phyloP scores from a whole-genome alignment of 1,140 invertebrate species.

The Diabrotica virgifera region DNA sequence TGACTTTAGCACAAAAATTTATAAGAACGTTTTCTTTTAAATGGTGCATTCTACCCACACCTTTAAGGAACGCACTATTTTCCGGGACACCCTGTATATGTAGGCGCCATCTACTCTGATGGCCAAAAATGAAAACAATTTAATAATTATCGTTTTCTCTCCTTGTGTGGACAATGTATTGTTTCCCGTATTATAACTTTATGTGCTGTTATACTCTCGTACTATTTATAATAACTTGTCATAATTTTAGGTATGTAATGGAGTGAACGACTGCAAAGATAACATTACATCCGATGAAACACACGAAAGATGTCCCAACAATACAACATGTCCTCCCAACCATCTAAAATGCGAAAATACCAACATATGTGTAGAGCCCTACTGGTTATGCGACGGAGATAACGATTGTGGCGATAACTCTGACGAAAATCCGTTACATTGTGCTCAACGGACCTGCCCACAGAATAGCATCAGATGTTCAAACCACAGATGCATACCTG shows the following conservation, averaged over 20 bases:
- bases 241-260: conserved; percentile 74
- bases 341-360: conserved; percentile 90
- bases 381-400: conserved; percentile 90
- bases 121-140: no score
- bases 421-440: conserved; percentile 89
- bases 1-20: no score
- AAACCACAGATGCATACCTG: conserved; percentile 83
- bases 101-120: no score
- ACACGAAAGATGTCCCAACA: conserved; percentile 78
- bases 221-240: not conserved
- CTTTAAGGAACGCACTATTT: no score
- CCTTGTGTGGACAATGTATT: no score
- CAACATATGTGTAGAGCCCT: conserved; percentile 92
- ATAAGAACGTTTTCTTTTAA: no score
- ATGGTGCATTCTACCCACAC: no score
- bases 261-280: conserved; percentile 92
- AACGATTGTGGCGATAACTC: conserved; percentile 96
- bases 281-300: conserved; percentile 89
- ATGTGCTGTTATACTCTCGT: no score
- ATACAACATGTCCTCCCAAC: conserved; percentile 81
- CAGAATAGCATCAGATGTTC: conserved; percentile 87
- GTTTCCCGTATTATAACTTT: no score
- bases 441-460: conserved; percentile 83
- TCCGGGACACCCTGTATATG: no score
- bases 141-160: no score